A percentile compares a stretch with the other conserved stretches of the same genome.
phyloP scores from a whole-genome alignment of 2,797 vertebrate species.

The Acipenser oxyrinchus region DNA sequence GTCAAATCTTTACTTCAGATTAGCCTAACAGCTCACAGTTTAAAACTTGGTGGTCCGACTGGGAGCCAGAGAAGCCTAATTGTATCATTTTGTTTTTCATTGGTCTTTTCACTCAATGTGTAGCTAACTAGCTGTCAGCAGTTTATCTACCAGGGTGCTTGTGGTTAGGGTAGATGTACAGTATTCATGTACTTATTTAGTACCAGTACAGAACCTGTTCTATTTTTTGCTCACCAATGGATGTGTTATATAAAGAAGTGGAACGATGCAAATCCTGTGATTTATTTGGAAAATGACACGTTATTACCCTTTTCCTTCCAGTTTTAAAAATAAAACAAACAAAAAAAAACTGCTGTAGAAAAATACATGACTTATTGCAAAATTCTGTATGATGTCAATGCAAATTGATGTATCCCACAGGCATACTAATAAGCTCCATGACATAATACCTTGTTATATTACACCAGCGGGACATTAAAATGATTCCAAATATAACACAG shows the following conservation, averaged over 20 bases:
- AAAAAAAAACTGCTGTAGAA: slow-evolving; percentile 23
- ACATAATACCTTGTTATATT: slow-evolving; percentile 66
- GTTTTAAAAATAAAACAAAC: slow-evolving; percentile 25
- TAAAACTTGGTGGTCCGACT: slow-evolving; percentile 7
- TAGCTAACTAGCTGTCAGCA: too few relatives aligned
- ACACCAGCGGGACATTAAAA: slow-evolving; percentile 63
- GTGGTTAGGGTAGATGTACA: too few relatives aligned
- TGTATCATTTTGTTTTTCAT: not conserved
- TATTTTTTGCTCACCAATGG: too few relatives aligned
- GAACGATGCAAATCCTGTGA: slow-evolving; percentile 23
- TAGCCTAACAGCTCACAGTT: slow-evolving; percentile 7
- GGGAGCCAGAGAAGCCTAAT: slow-evolving; percentile 6
- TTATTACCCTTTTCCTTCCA: slow-evolving; percentile 28
- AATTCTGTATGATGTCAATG: slow-evolving; percentile 54
- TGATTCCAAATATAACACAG: slow-evolving; percentile 84
- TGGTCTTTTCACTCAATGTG: too few relatives aligned
- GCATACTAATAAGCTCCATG: slow-evolving; percentile 68
- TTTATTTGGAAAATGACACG: slow-evolving; percentile 31
- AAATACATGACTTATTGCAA: slow-evolving; percentile 48
- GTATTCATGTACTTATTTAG: too few relatives aligned
- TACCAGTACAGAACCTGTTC: too few relatives aligned
- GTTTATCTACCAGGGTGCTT: too few relatives aligned
- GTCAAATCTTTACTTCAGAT: slow-evolving; percentile 17
- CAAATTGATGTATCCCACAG: slow-evolving; percentile 59
- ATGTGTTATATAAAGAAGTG: not conserved